Conservation (phyloP, 2,113 vertebrate genomes). For the Perognathus longimembris region DNA sequence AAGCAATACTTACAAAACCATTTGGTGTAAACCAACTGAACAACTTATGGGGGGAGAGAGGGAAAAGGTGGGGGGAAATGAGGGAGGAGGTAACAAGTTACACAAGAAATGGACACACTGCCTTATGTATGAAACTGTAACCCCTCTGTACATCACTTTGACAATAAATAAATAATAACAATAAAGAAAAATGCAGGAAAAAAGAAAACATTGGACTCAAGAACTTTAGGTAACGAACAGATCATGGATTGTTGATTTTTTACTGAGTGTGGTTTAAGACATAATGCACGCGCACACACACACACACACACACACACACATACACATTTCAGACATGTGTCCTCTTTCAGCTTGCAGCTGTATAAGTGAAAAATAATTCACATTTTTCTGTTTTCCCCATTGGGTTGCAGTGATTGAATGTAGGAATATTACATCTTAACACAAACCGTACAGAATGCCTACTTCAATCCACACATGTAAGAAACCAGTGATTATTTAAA, state of each 20-base stretch:
- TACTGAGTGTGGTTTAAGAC: neutral
- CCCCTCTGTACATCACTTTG: too few relatives aligned
- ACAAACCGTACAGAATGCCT: slow-evolving; percentile 2
- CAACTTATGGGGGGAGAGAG: too few relatives aligned
- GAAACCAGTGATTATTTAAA: slow-evolving; percentile 33
- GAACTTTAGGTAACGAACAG: neutral
- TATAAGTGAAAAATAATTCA: slow-evolving; percentile 26
- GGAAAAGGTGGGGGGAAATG: too few relatives aligned
- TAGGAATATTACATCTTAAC: neutral
- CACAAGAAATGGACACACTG: too few relatives aligned
- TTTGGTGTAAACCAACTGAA: too few relatives aligned
- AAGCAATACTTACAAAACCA: too few relatives aligned
- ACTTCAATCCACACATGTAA: neutral
- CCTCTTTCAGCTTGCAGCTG: neutral
- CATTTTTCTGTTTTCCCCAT: slow-evolving; percentile 28
- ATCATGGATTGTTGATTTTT: slow-evolving; percentile 7
- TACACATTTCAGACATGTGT: neutral
- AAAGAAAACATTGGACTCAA: slow-evolving; percentile 9
- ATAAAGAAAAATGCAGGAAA: too few relatives aligned
- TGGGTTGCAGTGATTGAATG: slow-evolving; percentile 5
- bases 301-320: neutral
- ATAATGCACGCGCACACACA: neutral
- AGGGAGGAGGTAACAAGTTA: too few relatives aligned
- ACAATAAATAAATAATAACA: too few relatives aligned
- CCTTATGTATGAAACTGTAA: too few relatives aligned